phyloP scores from a whole-genome alignment of 2,888 invertebrate genomes.

The Melinaea menophilus region DNA sequence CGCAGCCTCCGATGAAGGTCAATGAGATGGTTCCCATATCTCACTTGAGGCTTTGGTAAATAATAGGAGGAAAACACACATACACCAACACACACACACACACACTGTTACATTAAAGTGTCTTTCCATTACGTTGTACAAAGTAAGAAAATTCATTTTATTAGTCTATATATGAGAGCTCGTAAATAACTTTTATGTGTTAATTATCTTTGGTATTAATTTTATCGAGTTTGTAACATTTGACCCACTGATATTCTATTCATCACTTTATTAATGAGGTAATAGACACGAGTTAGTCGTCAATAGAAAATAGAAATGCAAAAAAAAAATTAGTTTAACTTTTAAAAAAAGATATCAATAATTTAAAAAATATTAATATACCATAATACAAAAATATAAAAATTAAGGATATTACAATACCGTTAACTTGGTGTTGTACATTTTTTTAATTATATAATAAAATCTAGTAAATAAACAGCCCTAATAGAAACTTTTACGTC shows the following conservation, averaged over 20 bases:
- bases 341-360: too few relatives aligned
- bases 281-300: neutral
- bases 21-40: constrained; percentile 23
- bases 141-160: constrained; percentile 1
- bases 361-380: too few relatives aligned
- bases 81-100: too few relatives aligned
- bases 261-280: neutral
- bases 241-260: neutral
- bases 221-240: constrained; percentile 1
- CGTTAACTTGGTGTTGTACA: too few relatives aligned
- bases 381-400: too few relatives aligned
- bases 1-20: constrained; percentile 38
- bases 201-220: constrained; percentile 1
- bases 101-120: neutral
- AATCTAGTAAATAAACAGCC: too few relatives aligned
- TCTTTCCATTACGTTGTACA: constrained; percentile 29
- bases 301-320: neutral
- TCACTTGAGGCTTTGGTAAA: neutral
- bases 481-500: too few relatives aligned
- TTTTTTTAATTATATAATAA: too few relatives aligned
- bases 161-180: neutral
- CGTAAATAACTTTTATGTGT: neutral
- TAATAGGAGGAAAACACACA: too few relatives aligned
- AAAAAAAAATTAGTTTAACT: too few relatives aligned
- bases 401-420: too few relatives aligned